These are phyloP conservation scores for Stichopus chloronotus DNA, from an alignment of 35 echinoderm and acorn worm genomes.

Conservation along the genomic window DNA sequence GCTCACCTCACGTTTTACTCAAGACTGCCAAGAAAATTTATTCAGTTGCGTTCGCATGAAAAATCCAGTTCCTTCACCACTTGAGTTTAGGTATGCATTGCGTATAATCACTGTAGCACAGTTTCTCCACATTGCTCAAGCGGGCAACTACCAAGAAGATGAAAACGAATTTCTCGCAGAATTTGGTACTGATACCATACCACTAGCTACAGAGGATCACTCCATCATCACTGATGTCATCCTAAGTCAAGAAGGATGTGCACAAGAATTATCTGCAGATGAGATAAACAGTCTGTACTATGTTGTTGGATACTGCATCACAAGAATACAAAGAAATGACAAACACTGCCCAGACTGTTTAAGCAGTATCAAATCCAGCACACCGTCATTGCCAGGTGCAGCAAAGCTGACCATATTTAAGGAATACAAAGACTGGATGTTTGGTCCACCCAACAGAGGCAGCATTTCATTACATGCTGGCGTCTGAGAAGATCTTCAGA, in stretches of 20 bases:
- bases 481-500: slow-evolving; percentile 21
- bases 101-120: slow-evolving; percentile 31
- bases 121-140: slow-evolving; percentile 6
- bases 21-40: slow-evolving; percentile 58
- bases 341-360: background rate
- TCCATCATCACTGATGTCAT: background rate
- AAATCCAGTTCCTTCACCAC: slow-evolving; percentile 41
- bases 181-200: background rate
- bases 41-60: slow-evolving; percentile 32
- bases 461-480: background rate
- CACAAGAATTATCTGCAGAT: background rate
- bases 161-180: slow-evolving; percentile 30
- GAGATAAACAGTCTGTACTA: background rate
- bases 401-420: background rate
- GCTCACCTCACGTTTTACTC: slow-evolving; percentile 44
- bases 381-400: background rate
- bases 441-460: background rate
- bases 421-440: background rate
- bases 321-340: background rate
- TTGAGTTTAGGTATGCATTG: slow-evolving; percentile 48
- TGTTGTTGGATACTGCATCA: background rate
- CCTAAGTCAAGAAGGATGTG: background rate
- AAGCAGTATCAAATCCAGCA: background rate
- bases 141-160: slow-evolving; percentile 39
- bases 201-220: background rate